phyloP scores from a whole-genome alignment of 2,113 vertebrate species.

The Dicerorhinus sumatrensis region DNA sequence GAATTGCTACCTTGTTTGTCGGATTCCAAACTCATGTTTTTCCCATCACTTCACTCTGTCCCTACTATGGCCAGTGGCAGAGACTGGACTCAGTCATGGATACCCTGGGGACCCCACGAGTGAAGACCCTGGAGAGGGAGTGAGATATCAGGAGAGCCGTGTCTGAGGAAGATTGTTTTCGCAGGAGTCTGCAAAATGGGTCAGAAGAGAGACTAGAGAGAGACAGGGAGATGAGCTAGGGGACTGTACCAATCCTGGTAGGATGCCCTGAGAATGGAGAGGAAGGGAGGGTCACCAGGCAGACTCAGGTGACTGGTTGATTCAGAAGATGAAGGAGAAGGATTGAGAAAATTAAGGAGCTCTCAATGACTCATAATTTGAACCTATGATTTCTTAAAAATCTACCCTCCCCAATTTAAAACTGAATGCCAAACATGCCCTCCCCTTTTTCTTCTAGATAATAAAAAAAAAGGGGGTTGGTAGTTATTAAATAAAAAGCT shows the following conservation, averaged over 20 bases:
- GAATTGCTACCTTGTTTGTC: background rate
- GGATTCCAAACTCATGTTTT: background rate
- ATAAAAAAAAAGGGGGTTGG: background rate
- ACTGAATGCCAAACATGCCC: background rate
- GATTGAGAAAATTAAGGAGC: background rate
- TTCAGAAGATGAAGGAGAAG: background rate
- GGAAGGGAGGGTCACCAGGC: background rate
- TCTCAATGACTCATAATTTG: background rate
- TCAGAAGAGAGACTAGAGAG: background rate
- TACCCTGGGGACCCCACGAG: background rate
- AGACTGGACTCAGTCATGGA: background rate
- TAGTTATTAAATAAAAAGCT: background rate
- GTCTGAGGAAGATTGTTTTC: background rate
- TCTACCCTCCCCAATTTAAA: background rate
- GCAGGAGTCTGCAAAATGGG: background rate
- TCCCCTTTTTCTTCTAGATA: background rate
- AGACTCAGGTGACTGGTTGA: background rate
- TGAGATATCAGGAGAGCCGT: background rate
- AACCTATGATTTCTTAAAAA: constrained; percentile 17
- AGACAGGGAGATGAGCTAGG: background rate
- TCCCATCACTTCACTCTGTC: background rate
- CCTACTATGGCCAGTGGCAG: background rate
- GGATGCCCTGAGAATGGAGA: background rate
- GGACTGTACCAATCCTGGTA: background rate
- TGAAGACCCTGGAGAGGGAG: background rate